Conservation (phyloP, 2,797 vertebrate species). For the Myripristis jacobus region DNA sequence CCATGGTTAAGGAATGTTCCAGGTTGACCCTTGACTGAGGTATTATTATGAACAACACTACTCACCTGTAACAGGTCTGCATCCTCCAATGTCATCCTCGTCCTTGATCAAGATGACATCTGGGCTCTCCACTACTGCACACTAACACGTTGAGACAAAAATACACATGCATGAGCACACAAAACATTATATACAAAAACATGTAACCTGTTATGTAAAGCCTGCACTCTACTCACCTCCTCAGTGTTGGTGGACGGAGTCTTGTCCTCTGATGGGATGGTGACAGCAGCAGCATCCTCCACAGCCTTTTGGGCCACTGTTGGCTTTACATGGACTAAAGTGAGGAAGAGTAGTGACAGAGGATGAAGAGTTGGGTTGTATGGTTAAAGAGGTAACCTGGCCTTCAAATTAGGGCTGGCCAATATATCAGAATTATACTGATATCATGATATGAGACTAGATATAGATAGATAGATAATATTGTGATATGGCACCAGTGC, state of each 20-base stretch:
- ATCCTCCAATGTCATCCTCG: conserved; percentile 73
- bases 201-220: neutral
- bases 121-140: conserved; percentile 60
- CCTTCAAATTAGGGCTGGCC: no score
- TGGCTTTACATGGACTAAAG: conserved; percentile 56
- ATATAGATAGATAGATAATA: no score
- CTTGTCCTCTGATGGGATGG: conserved; percentile 38
- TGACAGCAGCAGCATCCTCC: conserved; percentile 28
- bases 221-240: conserved; percentile 46
- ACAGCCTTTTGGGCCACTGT: conserved; percentile 32
- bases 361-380: neutral
- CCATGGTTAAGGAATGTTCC: no score
- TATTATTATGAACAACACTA: neutral
- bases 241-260: conserved; percentile 20
- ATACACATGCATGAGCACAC: conserved; percentile 7
- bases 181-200: no score
- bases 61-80: conserved; percentile 58
- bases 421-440: no score
- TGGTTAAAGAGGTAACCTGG: no score
- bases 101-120: conserved; percentile 83
- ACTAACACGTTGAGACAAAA: conserved; percentile 45
- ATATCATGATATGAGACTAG: no score
- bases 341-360: conserved; percentile 1
- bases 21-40: no score
- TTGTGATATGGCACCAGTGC: no score